Conservation (phyloP, 2,888 invertebrate species). For the Dysmachus trigonus region DNA sequence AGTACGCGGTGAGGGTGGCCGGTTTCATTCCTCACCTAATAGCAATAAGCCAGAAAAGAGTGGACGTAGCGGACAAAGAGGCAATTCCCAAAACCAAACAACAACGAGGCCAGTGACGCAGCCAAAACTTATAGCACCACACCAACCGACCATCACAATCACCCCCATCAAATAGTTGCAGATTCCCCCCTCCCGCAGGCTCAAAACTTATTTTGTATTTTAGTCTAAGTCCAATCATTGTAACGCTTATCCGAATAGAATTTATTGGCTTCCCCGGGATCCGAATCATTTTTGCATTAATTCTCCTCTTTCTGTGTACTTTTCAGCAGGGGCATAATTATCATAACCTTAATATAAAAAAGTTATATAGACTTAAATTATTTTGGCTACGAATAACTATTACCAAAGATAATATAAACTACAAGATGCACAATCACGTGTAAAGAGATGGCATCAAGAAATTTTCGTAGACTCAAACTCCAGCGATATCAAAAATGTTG, state of each 20-base stretch:
- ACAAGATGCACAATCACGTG: no score
- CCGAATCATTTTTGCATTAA: background rate
- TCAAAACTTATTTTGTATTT: background rate
- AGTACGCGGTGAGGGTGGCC: conserved; percentile 94
- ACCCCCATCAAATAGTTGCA: conserved; percentile 59
- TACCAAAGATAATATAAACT: no score
- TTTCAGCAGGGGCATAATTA: no score
- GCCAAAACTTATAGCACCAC: conserved; percentile 63
- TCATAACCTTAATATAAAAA: no score
- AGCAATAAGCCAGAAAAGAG: conserved; percentile 49
- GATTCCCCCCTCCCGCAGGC: background rate
- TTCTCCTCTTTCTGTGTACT: conserved; percentile 15
- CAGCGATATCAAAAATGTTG: no score
- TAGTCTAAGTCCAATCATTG: conserved; percentile 17
- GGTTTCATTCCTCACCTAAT: conserved; percentile 84
- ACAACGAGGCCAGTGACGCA: conserved; percentile 53
- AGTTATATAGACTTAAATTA: no score
- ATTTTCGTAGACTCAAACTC: no score
- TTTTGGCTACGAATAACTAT: no score
- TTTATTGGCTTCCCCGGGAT: background rate
- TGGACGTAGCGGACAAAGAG: conserved; percentile 31
- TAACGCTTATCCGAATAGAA: conserved; percentile 16
- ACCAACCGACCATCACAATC: conserved; percentile 62
- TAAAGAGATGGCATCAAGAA: no score
- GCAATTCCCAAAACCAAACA: conserved; percentile 25